Evolutionary conservation across 2,888 invertebrate species (phyloP).

Genomic region (Arctia plantaginis): DNA sequence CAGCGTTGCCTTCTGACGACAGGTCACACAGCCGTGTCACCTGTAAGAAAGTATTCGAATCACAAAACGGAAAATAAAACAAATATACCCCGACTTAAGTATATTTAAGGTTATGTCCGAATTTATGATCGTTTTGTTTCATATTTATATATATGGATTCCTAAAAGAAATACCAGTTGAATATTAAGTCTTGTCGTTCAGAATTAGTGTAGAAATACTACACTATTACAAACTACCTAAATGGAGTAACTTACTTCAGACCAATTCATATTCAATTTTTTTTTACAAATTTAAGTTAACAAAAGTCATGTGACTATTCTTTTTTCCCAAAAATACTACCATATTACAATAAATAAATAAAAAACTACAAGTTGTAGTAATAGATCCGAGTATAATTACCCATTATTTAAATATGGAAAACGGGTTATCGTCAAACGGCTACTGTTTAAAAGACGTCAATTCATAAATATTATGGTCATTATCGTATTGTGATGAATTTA

Average conservation of each 20-base stretch:
- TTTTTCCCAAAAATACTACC: neutral
- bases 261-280: neutral
- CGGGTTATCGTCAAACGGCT: conserved; percentile 23
- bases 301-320: neutral
- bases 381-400: neutral
- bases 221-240: too few relatives aligned
- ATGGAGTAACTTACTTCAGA: too few relatives aligned
- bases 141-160: too few relatives aligned
- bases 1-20: conserved; percentile 96
- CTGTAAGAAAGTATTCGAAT: conserved; percentile 60
- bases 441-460: conserved; percentile 17
- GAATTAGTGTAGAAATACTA: too few relatives aligned
- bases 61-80: neutral
- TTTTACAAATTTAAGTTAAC: neutral
- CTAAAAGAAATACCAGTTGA: too few relatives aligned
- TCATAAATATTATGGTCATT: conserved; percentile 13
- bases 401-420: conserved; percentile 8
- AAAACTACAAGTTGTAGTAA: neutral
- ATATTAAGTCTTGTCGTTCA: too few relatives aligned
- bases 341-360: too few relatives aligned
- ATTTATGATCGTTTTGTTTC: too few relatives aligned
- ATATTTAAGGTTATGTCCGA: neutral
- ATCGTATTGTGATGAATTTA: conserved; percentile 2
- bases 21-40: conserved; percentile 98
- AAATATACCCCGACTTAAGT: neutral